Base-by-base conservation (phyloP, 2,797 vertebrate genomes). In the Paguma larvata region DNA sequence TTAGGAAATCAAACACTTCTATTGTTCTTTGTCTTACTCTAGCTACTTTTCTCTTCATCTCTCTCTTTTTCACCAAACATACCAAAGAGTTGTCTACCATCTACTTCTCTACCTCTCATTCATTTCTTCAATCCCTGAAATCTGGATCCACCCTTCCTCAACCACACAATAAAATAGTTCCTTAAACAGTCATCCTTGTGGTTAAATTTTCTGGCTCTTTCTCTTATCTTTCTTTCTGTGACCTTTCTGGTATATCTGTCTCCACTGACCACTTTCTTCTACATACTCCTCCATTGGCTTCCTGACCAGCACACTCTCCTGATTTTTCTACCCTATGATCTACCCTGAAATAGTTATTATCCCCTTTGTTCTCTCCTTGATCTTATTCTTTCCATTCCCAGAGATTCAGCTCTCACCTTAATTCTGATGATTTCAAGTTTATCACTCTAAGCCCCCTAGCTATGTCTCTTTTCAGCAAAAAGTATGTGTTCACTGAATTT, bases 221-320 rank as follows among this genome's bases (percentile, higher is more conserved):
- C 63, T 34, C 13, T 92, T 32, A 85, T 51, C 93, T 96, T 91
- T 93, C 72, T 88, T 51, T 95, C 78, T 34, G 16, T 92, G 38
- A 85, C 51, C 93, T 96, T 91, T 93, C 72, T 88, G 41, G 27
- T 32, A 68, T 62, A 86, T 68, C 38, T 94, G 19, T 91, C 48
- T 23, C 23, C 88, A 79, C 12, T 87, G 53, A 88, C 34, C 16
- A 70, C 65, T 94, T 59, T 51, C 80, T 90, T 15, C 72, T 72
- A 59, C 23, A 73, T 34, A 75, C 44, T 51, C 63, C 1, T 44
- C 11, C 53, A 21, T 84, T 68, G 41, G 10, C 56, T 84, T 94
- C 13, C 85, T 93, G 30, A 77, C 48, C 19, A 91, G 3, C 53
- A 93, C 12, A 46, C 8, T 92, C 59, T 75, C 16, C 77, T 92